A percentile compares a stretch with the other conserved stretches of the same genome.
Evolutionary conservation across 2,797 vertebrate genomes (phyloP).

Genomic region (Labroides dimidiatus): DNA sequence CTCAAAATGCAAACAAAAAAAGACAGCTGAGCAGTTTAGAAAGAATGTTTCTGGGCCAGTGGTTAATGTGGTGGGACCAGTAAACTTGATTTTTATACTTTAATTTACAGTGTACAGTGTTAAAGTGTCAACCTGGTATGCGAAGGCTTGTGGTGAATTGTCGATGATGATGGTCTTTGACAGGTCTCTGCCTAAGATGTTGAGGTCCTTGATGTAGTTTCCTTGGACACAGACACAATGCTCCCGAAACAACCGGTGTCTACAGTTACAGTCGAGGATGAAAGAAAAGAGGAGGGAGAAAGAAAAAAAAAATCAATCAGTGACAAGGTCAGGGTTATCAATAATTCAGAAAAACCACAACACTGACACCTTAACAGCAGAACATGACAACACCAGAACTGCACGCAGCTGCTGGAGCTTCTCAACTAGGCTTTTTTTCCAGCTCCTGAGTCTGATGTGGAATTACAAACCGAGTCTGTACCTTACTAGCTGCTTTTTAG

Average conservation of each 20-base stretch:
- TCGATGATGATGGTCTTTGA: conserved; percentile 99
- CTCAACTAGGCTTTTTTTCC: background rate
- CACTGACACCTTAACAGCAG: conserved; percentile 63
- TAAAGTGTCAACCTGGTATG: conserved; percentile 91
- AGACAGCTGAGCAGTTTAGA: no score
- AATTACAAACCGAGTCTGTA: conserved; percentile 63
- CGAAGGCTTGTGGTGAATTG: conserved; percentile 99
- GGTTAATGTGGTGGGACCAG: no score
- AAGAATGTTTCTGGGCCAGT: no score
- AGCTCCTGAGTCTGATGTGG: background rate
- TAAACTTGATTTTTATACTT: no score
- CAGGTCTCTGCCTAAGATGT: conserved; percentile 98
- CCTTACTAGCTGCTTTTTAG: conserved; percentile 99
- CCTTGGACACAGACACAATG: conserved; percentile 99
- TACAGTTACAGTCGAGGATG: conserved; percentile 66
- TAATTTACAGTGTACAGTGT: background rate
- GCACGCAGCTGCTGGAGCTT: background rate
- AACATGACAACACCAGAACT: background rate
- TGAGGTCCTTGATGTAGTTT: conserved; percentile 99
- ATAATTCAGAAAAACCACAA: conserved; percentile 76
- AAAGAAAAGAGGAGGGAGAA: conserved; percentile 5
- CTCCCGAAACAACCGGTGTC: conserved; percentile 98
- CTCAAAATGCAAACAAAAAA: no score
- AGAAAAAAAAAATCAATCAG: conserved; percentile 43
- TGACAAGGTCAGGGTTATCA: conserved; percentile 54